Base-by-base conservation (phyloP, 1,140 invertebrate species). In the Drosophila obscura region DNA sequence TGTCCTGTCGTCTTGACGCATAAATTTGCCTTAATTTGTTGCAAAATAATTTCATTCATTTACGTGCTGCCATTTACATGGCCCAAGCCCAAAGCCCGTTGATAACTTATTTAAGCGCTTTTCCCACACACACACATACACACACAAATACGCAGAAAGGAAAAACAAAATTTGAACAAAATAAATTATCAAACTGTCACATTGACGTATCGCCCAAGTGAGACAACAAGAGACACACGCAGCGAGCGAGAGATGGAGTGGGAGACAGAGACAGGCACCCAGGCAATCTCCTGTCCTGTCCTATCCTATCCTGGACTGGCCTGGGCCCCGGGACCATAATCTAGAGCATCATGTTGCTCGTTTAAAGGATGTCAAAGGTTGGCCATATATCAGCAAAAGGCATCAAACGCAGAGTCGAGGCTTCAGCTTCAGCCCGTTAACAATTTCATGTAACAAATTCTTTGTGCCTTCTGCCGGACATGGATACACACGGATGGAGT, bases 1-100 rank as follows among this genome's bases (percentile, higher is more conserved):
- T 51, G 63, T 58, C 44, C 61, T 63, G 73, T 71, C 56, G 77
- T 52, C 83, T 78, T 82, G 75, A 60, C 79, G 83, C 83, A 88
- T 88, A 88, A 88, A 88, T 88, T 88, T 88, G 83, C 83, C 83
- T 88, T 88, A 88, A 88, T 88, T 88, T 88, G 83, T 88, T 83
- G 83, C 84, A 80, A 88, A 88, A 88, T 88, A 88, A 88, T 88
- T 88, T 88, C 83, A 87, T 87, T 87, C 79, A 87, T 87, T 87
- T 85, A 85, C 82, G 82, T 85, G 82, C 81, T 84, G 80, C 80
- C 80, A 83, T 83, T 82, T 82, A 74, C 83, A 85, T 73, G 62
- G 81, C 66, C 67, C 43, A 52, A 16, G 65, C 58, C 53, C 61
- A 28, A 28, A 1, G 11, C 69, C 60, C 74, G 81, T 68, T 85